These are phyloP conservation scores for Lethocerus indicus DNA, from an alignment of 1,140 invertebrate genomes.

Conservation along the genomic window DNA sequence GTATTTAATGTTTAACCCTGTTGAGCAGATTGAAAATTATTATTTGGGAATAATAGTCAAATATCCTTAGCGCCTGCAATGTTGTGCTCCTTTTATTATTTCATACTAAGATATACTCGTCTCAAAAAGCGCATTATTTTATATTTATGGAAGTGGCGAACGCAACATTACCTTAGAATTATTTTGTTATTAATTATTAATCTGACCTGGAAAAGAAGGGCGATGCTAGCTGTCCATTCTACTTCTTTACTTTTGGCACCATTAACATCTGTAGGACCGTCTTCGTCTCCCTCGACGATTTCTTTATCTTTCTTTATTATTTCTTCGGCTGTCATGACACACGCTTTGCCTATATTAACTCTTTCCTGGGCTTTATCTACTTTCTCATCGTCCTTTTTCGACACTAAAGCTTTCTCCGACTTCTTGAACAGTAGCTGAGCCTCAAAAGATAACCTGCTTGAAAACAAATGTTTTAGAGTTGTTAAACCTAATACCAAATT, in stretches of 20 bases:
- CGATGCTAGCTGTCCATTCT: too few species aligned
- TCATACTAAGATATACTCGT: too few species aligned
- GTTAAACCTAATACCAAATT: too few species aligned
- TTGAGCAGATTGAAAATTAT: too few species aligned
- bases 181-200: not conserved
- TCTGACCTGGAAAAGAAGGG: not conserved
- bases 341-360: not conserved
- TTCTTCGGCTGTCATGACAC: not conserved
- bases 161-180: not conserved
- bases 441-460: too few species aligned
- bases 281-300: not conserved
- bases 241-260: not conserved
- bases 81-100: too few species aligned
- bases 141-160: not conserved
- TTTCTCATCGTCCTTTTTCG: not conserved
- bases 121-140: too few species aligned
- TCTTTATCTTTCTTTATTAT: not conserved
- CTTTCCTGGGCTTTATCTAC: not conserved
- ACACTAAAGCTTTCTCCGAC: not conserved
- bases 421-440: not conserved
- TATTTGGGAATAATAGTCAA: too few species aligned
- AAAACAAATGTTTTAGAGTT: too few species aligned
- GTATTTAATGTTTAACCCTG: too few species aligned
- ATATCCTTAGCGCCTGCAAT: too few species aligned
- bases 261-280: not conserved